A percentile compares a stretch with the other conserved stretches of the same genome.
phyloP scores from a whole-genome alignment of 1,140 invertebrate genomes.

The Leptinotarsa defecta region DNA sequence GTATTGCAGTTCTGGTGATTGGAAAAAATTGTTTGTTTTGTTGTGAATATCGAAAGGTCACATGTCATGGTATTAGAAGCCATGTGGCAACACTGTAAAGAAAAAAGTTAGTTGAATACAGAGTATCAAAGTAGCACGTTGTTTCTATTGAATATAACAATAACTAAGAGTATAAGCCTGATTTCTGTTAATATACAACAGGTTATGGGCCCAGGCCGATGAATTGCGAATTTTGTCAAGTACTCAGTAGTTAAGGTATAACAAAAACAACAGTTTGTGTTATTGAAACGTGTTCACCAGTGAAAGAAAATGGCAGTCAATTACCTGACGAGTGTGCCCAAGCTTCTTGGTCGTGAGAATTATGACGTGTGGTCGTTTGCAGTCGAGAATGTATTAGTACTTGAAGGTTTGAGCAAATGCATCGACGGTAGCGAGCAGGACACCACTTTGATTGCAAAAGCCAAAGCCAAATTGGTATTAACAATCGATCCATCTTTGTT shows the following conservation, averaged over 20 bases:
- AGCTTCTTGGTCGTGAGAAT: slow-evolving; percentile 39
- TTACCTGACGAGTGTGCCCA: slow-evolving; percentile 44
- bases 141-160: too few relatives aligned
- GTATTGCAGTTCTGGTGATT: too few relatives aligned
- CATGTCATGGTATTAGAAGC: too few relatives aligned
- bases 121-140: too few relatives aligned
- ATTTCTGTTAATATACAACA: background rate
- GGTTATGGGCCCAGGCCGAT: slow-evolving; percentile 17
- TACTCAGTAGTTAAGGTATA: slow-evolving; percentile 1
- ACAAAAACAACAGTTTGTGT: background rate
- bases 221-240: background rate
- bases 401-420: slow-evolving; percentile 41
- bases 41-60: too few relatives aligned
- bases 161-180: background rate
- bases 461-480: slow-evolving; percentile 39
- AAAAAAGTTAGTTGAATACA: too few relatives aligned
- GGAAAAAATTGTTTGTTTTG: too few relatives aligned
- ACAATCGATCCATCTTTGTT: slow-evolving; percentile 36
- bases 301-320: slow-evolving; percentile 25
- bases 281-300: background rate
- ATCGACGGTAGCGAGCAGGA: slow-evolving; percentile 38
- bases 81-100: too few relatives aligned
- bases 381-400: slow-evolving; percentile 40
- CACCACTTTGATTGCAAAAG: slow-evolving; percentile 29
- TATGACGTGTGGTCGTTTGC: slow-evolving; percentile 43